Evolutionary conservation across 2,797 vertebrate genomes (phyloP).

Genomic region (Schizopygopsis pylzovi): DNA sequence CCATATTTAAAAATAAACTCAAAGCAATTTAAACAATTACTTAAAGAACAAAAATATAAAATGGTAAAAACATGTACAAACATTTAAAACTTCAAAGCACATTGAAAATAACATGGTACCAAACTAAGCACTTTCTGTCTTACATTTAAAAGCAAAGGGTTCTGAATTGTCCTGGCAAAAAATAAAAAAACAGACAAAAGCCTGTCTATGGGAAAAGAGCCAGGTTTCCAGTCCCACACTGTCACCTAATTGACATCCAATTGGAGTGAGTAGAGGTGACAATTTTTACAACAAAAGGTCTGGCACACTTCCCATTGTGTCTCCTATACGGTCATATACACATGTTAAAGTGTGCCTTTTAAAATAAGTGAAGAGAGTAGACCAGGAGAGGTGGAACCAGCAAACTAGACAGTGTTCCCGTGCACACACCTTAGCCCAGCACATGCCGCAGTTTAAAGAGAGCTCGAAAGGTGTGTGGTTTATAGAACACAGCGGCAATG

Average conservation of each 20-base stretch:
- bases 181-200: neutral
- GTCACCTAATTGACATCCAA: conserved; percentile 27
- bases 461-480: conserved; percentile 63
- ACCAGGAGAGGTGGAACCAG: neutral
- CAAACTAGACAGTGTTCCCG: conserved; percentile 41
- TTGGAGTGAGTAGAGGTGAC: conserved; percentile 21
- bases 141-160: conserved; percentile 4
- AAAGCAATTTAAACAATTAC: neutral
- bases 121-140: neutral
- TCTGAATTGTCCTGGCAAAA: neutral
- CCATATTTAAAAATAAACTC: neutral
- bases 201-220: conserved; percentile 30
- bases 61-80: neutral
- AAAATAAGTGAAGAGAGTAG: conserved; percentile 26
- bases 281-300: conserved; percentile 32
- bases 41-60: neutral
- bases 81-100: neutral
- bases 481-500: conserved; percentile 14
- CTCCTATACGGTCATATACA: neutral
- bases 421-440: conserved; percentile 33
- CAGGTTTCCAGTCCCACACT: conserved; percentile 13
- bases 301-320: conserved; percentile 53
- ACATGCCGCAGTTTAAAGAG: conserved; percentile 30
- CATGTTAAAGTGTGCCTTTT: conserved; percentile 48
- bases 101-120: neutral